Conservation (phyloP, 1,140 invertebrate species). For the Saccostrea glomerata region DNA sequence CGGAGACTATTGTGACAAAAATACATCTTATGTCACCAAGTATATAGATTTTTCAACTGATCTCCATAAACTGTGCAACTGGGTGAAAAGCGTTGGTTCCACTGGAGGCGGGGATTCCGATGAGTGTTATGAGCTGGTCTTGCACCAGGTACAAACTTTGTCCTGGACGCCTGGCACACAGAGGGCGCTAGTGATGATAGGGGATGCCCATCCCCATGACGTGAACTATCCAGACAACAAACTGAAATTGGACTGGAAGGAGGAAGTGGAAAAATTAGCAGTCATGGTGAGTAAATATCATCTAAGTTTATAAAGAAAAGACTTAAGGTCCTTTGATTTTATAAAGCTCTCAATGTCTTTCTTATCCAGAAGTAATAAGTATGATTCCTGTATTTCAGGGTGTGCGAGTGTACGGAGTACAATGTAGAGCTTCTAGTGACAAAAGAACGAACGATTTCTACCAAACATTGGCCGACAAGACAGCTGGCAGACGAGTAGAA, state of each 20-base stretch:
- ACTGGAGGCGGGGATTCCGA: constrained; percentile 64
- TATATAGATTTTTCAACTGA: constrained; percentile 65
- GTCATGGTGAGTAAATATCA: constrained; percentile 55
- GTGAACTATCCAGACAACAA: constrained; percentile 31
- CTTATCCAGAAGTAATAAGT: too few species aligned
- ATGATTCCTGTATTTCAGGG: too few species aligned
- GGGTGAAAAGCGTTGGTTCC: constrained; percentile 59
- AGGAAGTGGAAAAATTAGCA: constrained; percentile 59
- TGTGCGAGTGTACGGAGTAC: too few species aligned
- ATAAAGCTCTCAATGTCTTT: too few species aligned
- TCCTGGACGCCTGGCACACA: constrained; percentile 69
- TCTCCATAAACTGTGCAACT: constrained; percentile 58
- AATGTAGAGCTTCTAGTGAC: too few species aligned
- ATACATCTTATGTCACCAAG: constrained; percentile 65
- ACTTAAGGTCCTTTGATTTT: too few species aligned
- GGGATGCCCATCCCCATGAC: constrained; percentile 69
- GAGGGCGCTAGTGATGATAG: constrained; percentile 68
- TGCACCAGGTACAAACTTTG: constrained; percentile 62
- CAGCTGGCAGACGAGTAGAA: too few species aligned
- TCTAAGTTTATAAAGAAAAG: too few species aligned
- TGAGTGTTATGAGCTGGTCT: constrained; percentile 71
- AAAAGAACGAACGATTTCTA: too few species aligned
- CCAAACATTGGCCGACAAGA: too few species aligned
- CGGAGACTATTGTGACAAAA: constrained; percentile 64
- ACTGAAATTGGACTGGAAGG: constrained; percentile 68